Conservation (phyloP, 2,797 vertebrate species). For the Diceros bicornis region DNA sequence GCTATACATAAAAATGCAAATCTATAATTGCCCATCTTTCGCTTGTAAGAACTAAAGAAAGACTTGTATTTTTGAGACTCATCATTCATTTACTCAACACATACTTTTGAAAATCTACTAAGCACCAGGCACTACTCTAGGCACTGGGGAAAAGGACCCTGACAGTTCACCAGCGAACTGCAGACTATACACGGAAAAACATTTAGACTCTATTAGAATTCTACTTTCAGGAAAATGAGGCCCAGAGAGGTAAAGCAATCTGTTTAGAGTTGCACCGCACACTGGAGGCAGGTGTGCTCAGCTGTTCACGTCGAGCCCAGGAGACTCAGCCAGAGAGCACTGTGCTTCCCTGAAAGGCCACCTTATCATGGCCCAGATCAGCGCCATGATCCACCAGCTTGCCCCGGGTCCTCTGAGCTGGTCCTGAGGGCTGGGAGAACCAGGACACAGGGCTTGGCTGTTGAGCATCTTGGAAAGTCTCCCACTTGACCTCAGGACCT, state of each 20-base stretch:
- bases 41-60: background rate
- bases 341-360: background rate
- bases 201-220: background rate
- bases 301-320: background rate
- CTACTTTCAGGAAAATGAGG: conserved; percentile 11
- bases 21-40: background rate
- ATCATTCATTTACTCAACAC: background rate
- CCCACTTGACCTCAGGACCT: conserved; percentile 83
- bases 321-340: background rate
- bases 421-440: conserved; percentile 19
- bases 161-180: background rate
- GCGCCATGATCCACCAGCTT: background rate
- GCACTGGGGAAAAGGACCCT: background rate
- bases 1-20: conserved; percentile 52
- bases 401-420: background rate
- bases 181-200: background rate
- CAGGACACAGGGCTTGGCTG: conserved; percentile 40
- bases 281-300: background rate
- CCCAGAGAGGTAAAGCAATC: conserved; percentile 11
- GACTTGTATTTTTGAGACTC: background rate
- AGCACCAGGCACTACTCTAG: background rate
- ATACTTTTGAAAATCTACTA: background rate
- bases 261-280: background rate
- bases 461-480: conserved; percentile 79
- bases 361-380: background rate